Base-by-base conservation (phyloP, 2,797 vertebrate species). In the Melanotaenia boesemani region DNA sequence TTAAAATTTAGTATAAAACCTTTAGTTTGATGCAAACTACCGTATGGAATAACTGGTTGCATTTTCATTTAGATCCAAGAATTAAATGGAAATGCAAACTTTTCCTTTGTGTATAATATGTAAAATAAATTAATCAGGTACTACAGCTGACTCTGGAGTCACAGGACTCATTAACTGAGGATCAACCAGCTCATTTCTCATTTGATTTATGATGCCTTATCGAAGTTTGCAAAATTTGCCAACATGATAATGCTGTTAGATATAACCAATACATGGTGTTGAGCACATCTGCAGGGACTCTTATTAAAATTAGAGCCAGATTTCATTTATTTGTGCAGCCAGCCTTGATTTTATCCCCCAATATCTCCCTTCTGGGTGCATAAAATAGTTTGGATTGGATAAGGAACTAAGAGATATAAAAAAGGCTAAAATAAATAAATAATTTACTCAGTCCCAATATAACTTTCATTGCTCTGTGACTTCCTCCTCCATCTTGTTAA, bases 221-320 rank as follows among this genome's bases (percentile, higher is more conserved):
- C 72, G 37, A 71, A 79, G 76, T 88, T 86, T 83, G 82, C 83
- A 74, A 82, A 89, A 79, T 94, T 89, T 91, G 79, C 82, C 78
- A 88, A 88, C 86, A 90, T 87, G 86, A 92, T 84, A 77, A 70
- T 52, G 57, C 84, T 88, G 87, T 90, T 90, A 88, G 73, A 90
- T 75, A 57, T 78, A 89, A 93, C 66, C 65, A 76, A 88, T 87
- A 93, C 87, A 88, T 93, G 91, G 80, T 77, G 74, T 72, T 2
- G 18, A 72, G 73, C 67, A 8, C 54, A 71, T 84, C 76, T 64
- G 8, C 67, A 41, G 65, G 46, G 46, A 48, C 18, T 48, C 46
- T 48, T 20, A 48, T 48, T 48, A 18, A 48, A 46, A 48, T 48
- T 20, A n/a, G 6, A 18, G 6, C 46, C 46, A 48, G 15, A 48